Conservation (phyloP, 2,888 invertebrate genomes). For the Cacoxenus indagator region DNA sequence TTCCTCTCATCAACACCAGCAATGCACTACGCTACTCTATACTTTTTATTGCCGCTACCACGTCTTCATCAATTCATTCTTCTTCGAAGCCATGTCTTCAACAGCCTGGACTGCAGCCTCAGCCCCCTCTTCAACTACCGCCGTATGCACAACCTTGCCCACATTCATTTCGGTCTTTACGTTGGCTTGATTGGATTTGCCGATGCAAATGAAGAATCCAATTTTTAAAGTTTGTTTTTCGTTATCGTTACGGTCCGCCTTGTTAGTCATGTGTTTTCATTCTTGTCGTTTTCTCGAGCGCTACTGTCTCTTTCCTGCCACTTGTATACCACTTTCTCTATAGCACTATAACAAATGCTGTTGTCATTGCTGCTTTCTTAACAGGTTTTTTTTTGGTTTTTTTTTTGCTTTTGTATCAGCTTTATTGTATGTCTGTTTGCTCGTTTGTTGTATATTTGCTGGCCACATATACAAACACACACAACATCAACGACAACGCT, state of each 20-base stretch:
- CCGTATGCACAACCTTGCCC: neutral
- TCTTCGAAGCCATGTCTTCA: no score
- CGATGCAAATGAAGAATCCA: constrained; percentile 68
- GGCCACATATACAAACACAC: constrained; percentile 43
- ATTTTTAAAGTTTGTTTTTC: constrained; percentile 68
- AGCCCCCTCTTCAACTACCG: neutral
- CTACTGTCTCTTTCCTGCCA: constrained; percentile 8
- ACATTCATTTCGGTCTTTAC: constrained; percentile 57
- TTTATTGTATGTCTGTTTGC: constrained; percentile 29
- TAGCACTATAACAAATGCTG: neutral
- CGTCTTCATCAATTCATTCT: neutral
- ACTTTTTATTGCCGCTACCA: neutral
- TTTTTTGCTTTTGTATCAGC: neutral
- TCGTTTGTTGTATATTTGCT: constrained; percentile 44
- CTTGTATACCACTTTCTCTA: neutral
- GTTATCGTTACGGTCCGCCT: constrained; percentile 56
- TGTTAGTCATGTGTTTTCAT: constrained; percentile 46
- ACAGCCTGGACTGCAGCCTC: neutral
- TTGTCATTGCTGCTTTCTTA: constrained; percentile 24
- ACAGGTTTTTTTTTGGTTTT: constrained; percentile 22
- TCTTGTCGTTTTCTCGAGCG: neutral
- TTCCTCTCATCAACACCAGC: constrained; percentile 12
- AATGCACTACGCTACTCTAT: constrained; percentile 39
- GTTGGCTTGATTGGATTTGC: constrained; percentile 66
- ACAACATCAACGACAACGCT: constrained; percentile 3